Evolutionary conservation across 1,140 invertebrate genomes (phyloP).

Genomic region (Orius insidiosus): DNA sequence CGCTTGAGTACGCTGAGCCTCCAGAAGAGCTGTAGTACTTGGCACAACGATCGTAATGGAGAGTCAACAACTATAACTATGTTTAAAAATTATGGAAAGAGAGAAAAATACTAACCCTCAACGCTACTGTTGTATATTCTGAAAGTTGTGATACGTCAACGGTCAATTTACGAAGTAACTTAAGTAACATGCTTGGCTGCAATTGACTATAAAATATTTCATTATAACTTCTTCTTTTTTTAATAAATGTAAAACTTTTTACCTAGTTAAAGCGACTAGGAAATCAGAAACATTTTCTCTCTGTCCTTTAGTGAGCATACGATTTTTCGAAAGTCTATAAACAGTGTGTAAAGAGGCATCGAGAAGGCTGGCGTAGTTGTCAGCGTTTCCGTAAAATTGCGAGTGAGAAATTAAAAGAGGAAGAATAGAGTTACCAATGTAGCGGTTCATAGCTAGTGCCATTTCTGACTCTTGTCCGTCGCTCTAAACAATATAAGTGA

Average conservation of each 20-base stretch:
- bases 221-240: no score
- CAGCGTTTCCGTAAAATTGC: slow-evolving; percentile 92
- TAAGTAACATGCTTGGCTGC: slow-evolving; percentile 93
- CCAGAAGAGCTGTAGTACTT: slow-evolving; percentile 90
- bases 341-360: slow-evolving; percentile 78
- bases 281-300: slow-evolving; percentile 96
- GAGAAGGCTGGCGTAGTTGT: slow-evolving; percentile 87
- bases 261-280: slow-evolving; percentile 82
- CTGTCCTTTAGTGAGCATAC: slow-evolving; percentile 97
- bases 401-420: slow-evolving; percentile 92
- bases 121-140: slow-evolving; percentile 93
- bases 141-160: slow-evolving; percentile 92
- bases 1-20: slow-evolving; percentile 77
- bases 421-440: slow-evolving; percentile 95
- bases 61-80: slow-evolving; percentile 63
- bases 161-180: slow-evolving; percentile 87
- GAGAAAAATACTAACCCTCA: slow-evolving; percentile 53
- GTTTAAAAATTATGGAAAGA: no score
- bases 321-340: slow-evolving; percentile 87
- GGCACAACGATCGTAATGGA: slow-evolving; percentile 95
- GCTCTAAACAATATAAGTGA: slow-evolving; percentile 39
- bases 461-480: slow-evolving; percentile 95
- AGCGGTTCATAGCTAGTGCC: slow-evolving; percentile 95
- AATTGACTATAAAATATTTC: slow-evolving; percentile 50
- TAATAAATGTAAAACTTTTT: no score